phyloP scores from a whole-genome alignment of 2,113 vertebrate genomes.

The Podarcis muralis region DNA sequence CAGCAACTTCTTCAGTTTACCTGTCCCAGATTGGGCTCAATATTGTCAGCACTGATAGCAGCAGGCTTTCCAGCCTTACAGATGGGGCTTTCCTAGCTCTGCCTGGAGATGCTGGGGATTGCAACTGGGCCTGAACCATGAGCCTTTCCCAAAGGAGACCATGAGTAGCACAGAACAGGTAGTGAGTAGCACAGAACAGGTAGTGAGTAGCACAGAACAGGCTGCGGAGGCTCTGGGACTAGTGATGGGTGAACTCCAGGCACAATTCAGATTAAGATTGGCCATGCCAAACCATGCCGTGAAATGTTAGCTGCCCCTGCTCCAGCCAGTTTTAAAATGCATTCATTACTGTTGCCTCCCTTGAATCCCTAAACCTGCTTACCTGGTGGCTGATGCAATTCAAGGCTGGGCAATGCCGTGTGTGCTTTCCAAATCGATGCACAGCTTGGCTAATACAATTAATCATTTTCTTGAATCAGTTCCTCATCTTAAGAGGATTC shows the following conservation, averaged over 20 bases:
- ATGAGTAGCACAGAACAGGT: no score
- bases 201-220: no score
- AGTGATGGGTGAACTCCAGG: neutral
- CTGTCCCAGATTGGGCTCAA: no score
- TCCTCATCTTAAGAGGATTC: neutral
- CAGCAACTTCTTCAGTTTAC: no score
- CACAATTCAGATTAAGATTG: neutral
- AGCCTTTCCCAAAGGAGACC: neutral
- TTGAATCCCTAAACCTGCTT: neutral
- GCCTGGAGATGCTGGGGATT: no score
- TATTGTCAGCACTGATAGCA: no score
- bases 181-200: no score
- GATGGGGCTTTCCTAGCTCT: no score
- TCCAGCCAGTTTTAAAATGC: neutral
- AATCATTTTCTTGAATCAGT: neutral
- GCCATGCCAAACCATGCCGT: neutral
- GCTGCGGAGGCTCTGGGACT: neutral
- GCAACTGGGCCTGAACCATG: no score
- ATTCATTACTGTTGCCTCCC: neutral
- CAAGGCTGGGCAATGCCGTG: no score
- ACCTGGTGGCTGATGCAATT: neutral
- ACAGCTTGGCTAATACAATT: neutral
- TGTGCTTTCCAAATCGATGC: neutral
- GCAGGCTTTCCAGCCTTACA: no score
- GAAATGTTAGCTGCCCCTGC: neutral